A percentile compares a stretch with the other conserved stretches of the same genome.
phyloP scores from a whole-genome alignment of 1,140 invertebrate species.

The Diprion similis region DNA sequence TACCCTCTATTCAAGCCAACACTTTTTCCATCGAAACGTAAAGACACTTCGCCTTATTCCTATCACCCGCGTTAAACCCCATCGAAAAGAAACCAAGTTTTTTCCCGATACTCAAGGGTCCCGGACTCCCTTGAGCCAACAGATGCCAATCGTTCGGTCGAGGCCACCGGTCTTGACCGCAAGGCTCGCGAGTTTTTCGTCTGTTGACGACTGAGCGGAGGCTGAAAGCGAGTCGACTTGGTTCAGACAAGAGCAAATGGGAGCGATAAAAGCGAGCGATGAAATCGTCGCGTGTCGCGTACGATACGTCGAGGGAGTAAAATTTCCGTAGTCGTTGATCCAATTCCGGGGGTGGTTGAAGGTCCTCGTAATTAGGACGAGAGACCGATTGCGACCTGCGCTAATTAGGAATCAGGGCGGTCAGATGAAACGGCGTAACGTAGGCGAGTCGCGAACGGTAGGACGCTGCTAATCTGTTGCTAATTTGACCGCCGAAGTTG shows the following conservation, averaged over 20 bases:
- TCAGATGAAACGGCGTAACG: not conserved
- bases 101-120: too few relatives aligned
- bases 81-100: too few relatives aligned
- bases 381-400: not conserved
- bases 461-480: not conserved
- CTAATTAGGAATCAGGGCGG: not conserved
- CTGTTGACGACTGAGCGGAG: too few relatives aligned
- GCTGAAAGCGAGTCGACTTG: not conserved
- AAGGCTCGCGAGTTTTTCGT: not conserved
- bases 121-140: not conserved
- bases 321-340: too few relatives aligned
- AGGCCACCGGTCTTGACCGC: not conserved
- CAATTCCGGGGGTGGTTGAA: too few relatives aligned
- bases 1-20: too few relatives aligned
- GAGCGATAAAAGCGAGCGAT: not conserved
- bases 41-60: too few relatives aligned
- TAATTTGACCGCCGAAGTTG: slow-evolving; percentile 5
- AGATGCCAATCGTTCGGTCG: not conserved
- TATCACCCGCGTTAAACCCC: too few relatives aligned
- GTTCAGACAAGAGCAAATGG: not conserved
- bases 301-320: not conserved
- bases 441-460: not conserved
- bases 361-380: too few relatives aligned
- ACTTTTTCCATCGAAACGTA: too few relatives aligned
- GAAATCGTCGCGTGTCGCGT: not conserved